A percentile compares a stretch with the other conserved stretches of the same genome.
These are phyloP conservation scores for Temnothorax nylanderi DNA, from an alignment of 1,140 invertebrate species.

Conservation along the genomic window DNA sequence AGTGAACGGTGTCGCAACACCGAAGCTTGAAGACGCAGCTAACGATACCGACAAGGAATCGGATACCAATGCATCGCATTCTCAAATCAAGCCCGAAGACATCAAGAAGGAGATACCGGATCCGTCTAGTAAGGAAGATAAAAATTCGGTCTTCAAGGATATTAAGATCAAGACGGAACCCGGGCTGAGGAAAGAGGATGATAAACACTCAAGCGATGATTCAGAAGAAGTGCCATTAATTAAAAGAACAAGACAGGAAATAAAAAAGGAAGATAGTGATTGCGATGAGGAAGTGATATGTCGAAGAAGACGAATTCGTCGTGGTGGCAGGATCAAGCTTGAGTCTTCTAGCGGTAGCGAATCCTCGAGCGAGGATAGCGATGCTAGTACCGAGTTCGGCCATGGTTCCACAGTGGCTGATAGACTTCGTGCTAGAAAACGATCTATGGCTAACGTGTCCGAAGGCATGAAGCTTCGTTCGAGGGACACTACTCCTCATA, in stretches of 20 bases:
- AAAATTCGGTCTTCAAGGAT: constrained; percentile 25
- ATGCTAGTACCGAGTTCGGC: constrained; percentile 73
- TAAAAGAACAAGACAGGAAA: constrained; percentile 75
- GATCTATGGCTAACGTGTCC: constrained; percentile 57
- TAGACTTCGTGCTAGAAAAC: constrained; percentile 80
- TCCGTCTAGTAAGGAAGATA: constrained; percentile 44
- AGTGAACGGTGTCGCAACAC: constrained; percentile 62
- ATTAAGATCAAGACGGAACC: constrained; percentile 67
- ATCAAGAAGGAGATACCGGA: constrained; percentile 79
- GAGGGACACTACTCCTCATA: constrained; percentile 79
- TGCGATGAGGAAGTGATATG: constrained; percentile 79
- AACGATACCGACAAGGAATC: constrained; percentile 69
- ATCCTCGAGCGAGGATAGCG: constrained; percentile 81
- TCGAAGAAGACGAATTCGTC: constrained; percentile 73
- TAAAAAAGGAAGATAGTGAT: constrained; percentile 77
- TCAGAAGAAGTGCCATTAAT: constrained; percentile 82
- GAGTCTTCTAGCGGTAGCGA: constrained; percentile 81
- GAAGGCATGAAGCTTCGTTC: constrained; percentile 81
- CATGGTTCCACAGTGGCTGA: constrained; percentile 80
- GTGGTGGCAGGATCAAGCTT: constrained; percentile 81
- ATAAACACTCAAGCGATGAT: constrained; percentile 77
- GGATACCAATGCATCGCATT: constrained; percentile 31
- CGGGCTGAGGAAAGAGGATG: constrained; percentile 54
- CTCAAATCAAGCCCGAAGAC: constrained; percentile 75
- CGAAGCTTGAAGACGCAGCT: constrained; percentile 66